These are phyloP conservation scores for Ichneumoninae sp. DNA, from an alignment of 2,888 invertebrate genomes.

Conservation along the genomic window DNA sequence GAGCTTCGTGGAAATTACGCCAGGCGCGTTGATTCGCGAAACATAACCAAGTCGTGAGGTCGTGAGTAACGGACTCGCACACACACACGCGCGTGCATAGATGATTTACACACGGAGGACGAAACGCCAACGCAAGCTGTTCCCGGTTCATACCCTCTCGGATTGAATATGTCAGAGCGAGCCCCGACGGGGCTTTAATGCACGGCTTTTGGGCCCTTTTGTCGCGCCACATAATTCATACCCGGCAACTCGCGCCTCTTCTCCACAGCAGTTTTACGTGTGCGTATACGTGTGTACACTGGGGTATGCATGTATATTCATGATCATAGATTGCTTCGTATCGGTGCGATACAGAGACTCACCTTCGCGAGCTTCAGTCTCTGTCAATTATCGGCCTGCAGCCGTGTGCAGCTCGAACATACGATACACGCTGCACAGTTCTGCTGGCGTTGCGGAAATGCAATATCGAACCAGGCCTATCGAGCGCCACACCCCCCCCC, in stretches of 20 bases:
- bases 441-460: constrained; percentile 12
- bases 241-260: constrained; percentile 24
- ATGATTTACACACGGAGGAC: constrained; percentile 57
- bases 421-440: background rate
- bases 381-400: constrained; percentile 8
- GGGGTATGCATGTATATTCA: background rate
- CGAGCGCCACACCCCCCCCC: background rate
- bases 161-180: constrained; percentile 58
- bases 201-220: constrained; percentile 64
- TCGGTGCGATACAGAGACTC: constrained; percentile 8
- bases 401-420: background rate
- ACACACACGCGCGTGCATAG: constrained; percentile 1
- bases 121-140: constrained; percentile 67
- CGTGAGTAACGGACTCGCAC: background rate
- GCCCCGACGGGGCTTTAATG: constrained; percentile 51
- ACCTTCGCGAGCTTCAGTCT: constrained; percentile 1
- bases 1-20: background rate
- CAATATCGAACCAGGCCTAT: background rate
- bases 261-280: background rate
- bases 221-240: constrained; percentile 67
- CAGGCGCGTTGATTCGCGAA: constrained; percentile 37
- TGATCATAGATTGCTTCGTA: background rate
- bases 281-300: background rate
- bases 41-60: constrained; percentile 6
- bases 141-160: constrained; percentile 37